Evolutionary conservation across 2,888 invertebrate species (phyloP).

Genomic region (Pycnomerus fuliginosus): DNA sequence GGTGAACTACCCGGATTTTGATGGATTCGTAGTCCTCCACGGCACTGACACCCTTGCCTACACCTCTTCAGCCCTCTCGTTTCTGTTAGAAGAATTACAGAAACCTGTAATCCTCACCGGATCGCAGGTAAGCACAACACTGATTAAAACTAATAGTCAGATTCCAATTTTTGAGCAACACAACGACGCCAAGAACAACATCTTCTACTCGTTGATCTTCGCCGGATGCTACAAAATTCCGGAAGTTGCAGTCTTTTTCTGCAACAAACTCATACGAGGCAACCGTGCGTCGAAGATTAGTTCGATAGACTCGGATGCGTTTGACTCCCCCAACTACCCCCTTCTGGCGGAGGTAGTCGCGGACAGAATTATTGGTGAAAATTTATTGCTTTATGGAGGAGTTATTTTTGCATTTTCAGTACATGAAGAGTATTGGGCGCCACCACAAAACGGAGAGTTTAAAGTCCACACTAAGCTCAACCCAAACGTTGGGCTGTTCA

Average conservation of each 20-base stretch:
- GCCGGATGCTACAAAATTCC: slow-evolving; percentile 88
- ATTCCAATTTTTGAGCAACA: slow-evolving; percentile 92
- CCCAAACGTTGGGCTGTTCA: slow-evolving; percentile 80
- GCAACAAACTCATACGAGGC: slow-evolving; percentile 83
- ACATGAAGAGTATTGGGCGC: too few relatives aligned
- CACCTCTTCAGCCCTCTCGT: slow-evolving; percentile 93
- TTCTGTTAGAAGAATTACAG: slow-evolving; percentile 93
- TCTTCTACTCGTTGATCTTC: slow-evolving; percentile 84
- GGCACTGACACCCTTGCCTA: slow-evolving; percentile 96
- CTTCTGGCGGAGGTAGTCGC: slow-evolving; percentile 83
- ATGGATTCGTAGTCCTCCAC: slow-evolving; percentile 93
- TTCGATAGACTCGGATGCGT: slow-evolving; percentile 73
- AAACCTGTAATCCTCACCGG: slow-evolving; percentile 94
- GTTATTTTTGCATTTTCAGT: too few relatives aligned
- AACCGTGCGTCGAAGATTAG: slow-evolving; percentile 82
- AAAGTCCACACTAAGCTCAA: slow-evolving; percentile 71
- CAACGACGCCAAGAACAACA: slow-evolving; percentile 92
- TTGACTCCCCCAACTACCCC: slow-evolving; percentile 82
- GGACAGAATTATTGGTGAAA: too few relatives aligned
- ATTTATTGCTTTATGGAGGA: too few relatives aligned
- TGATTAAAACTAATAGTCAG: too few relatives aligned
- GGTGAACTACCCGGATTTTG: slow-evolving; percentile 76
- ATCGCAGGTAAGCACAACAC: slow-evolving; percentile 68
- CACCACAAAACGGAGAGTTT: too few relatives aligned
- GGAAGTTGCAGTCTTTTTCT: slow-evolving; percentile 92